These are phyloP conservation scores for Arizona elegans DNA, from an alignment of 2,113 vertebrate species.

Conservation along the genomic window DNA sequence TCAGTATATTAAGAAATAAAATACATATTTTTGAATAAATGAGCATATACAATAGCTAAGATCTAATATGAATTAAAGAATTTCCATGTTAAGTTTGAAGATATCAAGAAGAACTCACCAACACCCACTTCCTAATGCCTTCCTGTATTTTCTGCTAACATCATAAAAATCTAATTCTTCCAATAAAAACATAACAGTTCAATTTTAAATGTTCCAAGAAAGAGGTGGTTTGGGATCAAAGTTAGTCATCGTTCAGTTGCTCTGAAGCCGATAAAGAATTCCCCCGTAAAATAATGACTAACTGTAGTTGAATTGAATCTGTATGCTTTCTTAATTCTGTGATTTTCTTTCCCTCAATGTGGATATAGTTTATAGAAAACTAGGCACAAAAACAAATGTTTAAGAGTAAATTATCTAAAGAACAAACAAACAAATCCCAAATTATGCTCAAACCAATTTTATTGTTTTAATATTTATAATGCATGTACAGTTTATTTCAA, in stretches of 20 bases:
- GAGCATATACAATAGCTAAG: neutral
- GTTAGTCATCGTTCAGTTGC: neutral
- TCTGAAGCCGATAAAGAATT: neutral
- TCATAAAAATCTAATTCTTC: neutral
- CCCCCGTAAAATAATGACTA: neutral
- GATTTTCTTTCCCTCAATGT: neutral
- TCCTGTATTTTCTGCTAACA: neutral
- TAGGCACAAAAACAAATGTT: neutral
- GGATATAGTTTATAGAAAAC: neutral
- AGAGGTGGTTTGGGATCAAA: neutral
- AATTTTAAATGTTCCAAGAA: neutral
- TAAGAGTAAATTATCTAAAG: neutral
- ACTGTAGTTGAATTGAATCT: neutral
- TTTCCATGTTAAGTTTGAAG: neutral
- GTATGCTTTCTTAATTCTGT: accelerated
- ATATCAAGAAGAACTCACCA: neutral
- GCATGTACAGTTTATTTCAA: neutral
- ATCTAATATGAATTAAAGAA: neutral
- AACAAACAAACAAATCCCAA: neutral
- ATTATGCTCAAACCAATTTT: neutral
- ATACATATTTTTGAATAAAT: neutral
- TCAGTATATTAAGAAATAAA: neutral
- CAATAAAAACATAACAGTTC: neutral
- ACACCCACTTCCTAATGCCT: neutral
- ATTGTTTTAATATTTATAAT: neutral